Conservation (phyloP, 2,113 vertebrate species). For the Grantiella picta region DNA sequence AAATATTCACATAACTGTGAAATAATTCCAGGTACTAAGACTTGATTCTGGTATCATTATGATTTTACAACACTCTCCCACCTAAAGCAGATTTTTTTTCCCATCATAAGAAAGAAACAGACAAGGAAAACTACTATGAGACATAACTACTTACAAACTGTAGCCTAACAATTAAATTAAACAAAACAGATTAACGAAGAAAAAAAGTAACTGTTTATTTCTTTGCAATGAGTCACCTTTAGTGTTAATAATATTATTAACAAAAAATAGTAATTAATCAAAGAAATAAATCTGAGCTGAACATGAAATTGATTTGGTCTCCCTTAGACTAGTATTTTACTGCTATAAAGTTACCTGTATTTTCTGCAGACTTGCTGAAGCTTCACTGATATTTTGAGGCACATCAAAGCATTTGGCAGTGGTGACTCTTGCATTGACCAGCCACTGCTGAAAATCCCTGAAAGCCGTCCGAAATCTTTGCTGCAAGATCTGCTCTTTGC, state of each 20-base stretch:
- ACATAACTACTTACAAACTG: neutral
- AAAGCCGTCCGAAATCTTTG: slow-evolving; percentile 86
- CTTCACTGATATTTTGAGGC: slow-evolving; percentile 86
- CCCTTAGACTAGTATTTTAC: neutral
- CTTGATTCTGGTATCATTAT: rapidly evolving
- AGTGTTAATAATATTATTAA: neutral
- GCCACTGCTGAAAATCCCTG: slow-evolving; percentile 95
- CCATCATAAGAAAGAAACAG: neutral
- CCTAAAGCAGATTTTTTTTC: neutral
- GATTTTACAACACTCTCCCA: neutral
- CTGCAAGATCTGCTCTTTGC: slow-evolving; percentile 92
- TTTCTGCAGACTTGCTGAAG: slow-evolving; percentile 83
- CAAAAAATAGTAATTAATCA: neutral
- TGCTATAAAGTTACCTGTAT: slow-evolving; percentile 82
- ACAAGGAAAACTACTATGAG: neutral
- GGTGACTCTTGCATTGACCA: slow-evolving; percentile 90
- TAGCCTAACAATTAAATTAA: neutral
- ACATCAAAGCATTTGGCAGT: slow-evolving; percentile 95
- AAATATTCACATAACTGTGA: neutral
- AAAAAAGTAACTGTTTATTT: neutral
- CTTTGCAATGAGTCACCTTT: neutral
- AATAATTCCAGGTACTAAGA: neutral
- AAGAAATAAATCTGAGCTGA: neutral
- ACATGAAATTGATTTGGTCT: neutral
- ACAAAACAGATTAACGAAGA: neutral